Evolutionary conservation across 2,888 invertebrate species (phyloP).

Genomic region (Conops quadrifasciatus): DNA sequence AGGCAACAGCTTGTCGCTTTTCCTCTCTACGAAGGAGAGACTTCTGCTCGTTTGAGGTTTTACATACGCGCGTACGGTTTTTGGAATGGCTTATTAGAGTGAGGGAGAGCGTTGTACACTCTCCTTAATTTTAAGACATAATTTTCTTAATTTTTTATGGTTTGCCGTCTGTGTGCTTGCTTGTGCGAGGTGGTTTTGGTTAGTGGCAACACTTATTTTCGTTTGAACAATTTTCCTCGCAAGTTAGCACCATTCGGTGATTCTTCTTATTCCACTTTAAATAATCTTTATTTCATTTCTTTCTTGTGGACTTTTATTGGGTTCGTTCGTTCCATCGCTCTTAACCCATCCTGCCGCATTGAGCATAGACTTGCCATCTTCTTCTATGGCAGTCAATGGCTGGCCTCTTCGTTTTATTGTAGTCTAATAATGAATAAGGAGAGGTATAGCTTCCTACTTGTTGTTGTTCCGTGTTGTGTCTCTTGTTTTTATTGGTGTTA

Average conservation of each 20-base stretch:
- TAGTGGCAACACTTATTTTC: too few relatives aligned
- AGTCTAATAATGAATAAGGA: too few relatives aligned
- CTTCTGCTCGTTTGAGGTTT: background rate
- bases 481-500: slow-evolving; percentile 18
- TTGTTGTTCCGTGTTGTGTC: slow-evolving; percentile 18
- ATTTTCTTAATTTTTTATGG: background rate
- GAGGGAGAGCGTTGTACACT: background rate
- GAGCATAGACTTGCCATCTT: slow-evolving; percentile 18
- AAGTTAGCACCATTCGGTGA: too few relatives aligned
- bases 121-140: background rate
- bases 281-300: background rate
- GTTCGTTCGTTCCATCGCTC: slow-evolving; percentile 13
- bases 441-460: background rate
- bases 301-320: slow-evolving; percentile 11
- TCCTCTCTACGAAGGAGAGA: background rate
- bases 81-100: background rate
- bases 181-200: too few relatives aligned
- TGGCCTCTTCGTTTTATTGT: slow-evolving; percentile 40
- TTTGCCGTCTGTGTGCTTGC: background rate
- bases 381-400: slow-evolving; percentile 27
- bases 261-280: too few relatives aligned
- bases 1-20: background rate
- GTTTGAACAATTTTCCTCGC: too few relatives aligned
- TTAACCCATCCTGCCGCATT: background rate
- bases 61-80: background rate